Conservation (phyloP, 2,888 invertebrate species). For the Drosophila setosimentum region DNA sequence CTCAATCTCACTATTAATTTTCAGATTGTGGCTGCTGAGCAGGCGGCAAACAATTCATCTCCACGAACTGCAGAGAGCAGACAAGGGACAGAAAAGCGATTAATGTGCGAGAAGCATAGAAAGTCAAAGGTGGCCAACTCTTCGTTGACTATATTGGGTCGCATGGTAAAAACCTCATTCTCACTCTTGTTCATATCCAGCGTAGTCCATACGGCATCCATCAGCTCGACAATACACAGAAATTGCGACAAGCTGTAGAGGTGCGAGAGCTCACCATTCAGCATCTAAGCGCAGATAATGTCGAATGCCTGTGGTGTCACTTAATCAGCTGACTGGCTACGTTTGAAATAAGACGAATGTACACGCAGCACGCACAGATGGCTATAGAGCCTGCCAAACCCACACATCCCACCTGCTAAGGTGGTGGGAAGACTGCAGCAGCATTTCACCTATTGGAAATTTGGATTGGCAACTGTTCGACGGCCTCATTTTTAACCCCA, state of each 20-base stretch:
- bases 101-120: constrained; percentile 41
- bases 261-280: constrained; percentile 33
- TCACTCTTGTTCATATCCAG: constrained; percentile 27
- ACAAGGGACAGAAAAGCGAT: constrained; percentile 51
- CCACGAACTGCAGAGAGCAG: constrained; percentile 46
- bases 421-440: neutral
- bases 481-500: neutral
- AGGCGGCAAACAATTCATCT: constrained; percentile 33
- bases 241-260: constrained; percentile 39
- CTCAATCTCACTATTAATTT: constrained; percentile 60
- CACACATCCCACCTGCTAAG: constrained; percentile 18
- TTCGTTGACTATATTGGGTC: constrained; percentile 3
- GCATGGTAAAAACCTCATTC: constrained; percentile 24
- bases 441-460: neutral
- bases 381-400: constrained; percentile 35
- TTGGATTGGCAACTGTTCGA: neutral
- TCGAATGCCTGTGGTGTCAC: constrained; percentile 42
- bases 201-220: constrained; percentile 11
- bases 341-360: constrained; percentile 33
- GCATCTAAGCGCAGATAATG: constrained; percentile 54
- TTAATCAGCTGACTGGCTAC: constrained; percentile 17
- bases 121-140: constrained; percentile 19
- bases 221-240: constrained; percentile 32
- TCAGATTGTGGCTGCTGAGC: constrained; percentile 39
- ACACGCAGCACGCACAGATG: constrained; percentile 22